Percentiles rank a stretch among this genome's conserved stretches.
phyloP scores from a whole-genome alignment of 2,888 invertebrate species.

The Luffia ferchaultella region DNA sequence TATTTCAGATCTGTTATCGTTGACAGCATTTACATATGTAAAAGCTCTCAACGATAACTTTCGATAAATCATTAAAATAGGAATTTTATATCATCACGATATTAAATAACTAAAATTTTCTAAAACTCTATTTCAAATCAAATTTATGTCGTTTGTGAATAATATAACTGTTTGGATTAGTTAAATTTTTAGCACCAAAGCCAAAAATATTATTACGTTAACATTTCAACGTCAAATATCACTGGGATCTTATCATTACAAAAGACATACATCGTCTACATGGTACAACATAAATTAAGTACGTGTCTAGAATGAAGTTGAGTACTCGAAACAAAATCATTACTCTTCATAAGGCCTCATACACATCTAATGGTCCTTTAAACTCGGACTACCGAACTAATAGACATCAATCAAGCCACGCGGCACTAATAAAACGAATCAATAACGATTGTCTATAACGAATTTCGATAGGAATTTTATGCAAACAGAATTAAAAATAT shows the following conservation, averaged over 20 bases:
- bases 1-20: too few species aligned
- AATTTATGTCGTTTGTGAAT: too few species aligned
- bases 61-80: neutral
- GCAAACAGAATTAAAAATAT: constrained; percentile 47
- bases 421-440: constrained; percentile 56
- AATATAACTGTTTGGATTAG: too few species aligned
- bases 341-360: constrained; percentile 59
- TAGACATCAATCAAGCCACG: constrained; percentile 61
- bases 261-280: too few species aligned
- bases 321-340: constrained; percentile 48
- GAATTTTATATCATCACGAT: neutral
- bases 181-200: too few species aligned
- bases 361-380: constrained; percentile 57
- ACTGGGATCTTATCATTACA: too few species aligned
- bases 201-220: too few species aligned
- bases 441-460: constrained; percentile 62
- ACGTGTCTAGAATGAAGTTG: constrained; percentile 55
- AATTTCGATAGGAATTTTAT: constrained; percentile 42
- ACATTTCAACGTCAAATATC: too few species aligned
- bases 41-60: neutral
- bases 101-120: too few species aligned
- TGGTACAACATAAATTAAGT: constrained; percentile 8
- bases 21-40: too few species aligned
- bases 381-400: constrained; percentile 64
- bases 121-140: too few species aligned